Conservation (phyloP, 2,797 vertebrate species). For the Alcedo quadribrachys region DNA sequence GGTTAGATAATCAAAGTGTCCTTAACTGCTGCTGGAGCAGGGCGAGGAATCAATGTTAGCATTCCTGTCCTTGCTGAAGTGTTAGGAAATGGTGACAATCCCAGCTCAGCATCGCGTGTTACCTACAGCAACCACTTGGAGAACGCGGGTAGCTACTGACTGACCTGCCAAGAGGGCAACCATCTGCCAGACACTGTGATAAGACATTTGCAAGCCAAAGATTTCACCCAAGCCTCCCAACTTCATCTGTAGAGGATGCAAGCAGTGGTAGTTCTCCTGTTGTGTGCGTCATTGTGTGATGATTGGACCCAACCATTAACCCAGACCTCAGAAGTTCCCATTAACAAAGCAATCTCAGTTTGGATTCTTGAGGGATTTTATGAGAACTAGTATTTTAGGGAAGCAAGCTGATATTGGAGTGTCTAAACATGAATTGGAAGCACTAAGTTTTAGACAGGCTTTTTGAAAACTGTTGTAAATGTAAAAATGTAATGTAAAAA, state of each 20-base stretch:
- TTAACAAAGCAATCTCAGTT: not conserved
- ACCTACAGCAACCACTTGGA: accelerated
- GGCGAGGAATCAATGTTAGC: not conserved
- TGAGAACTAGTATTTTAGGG: not conserved
- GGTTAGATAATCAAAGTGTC: not conserved
- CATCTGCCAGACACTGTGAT: accelerated
- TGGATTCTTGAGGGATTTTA: not conserved
- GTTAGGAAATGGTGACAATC: accelerated
- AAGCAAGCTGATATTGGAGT: not conserved
- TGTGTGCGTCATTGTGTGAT: not conserved
- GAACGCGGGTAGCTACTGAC: accelerated
- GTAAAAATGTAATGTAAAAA: not conserved
- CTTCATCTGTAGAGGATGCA: not conserved
- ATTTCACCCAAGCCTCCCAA: not conserved
- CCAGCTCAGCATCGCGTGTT: not conserved
- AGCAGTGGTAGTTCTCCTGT: not conserved
- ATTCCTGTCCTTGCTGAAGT: not conserved
- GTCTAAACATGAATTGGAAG: not conserved
- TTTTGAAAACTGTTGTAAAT: not conserved
- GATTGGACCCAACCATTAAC: not conserved
- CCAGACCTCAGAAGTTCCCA: not conserved
- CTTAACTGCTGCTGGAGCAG: not conserved
- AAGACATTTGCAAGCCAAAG: not conserved
- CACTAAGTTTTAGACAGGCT: not conserved
- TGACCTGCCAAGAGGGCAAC: not conserved